Evolutionary conservation across 2,888 invertebrate species (phyloP).

Genomic region (Stenichneumon culpator): DNA sequence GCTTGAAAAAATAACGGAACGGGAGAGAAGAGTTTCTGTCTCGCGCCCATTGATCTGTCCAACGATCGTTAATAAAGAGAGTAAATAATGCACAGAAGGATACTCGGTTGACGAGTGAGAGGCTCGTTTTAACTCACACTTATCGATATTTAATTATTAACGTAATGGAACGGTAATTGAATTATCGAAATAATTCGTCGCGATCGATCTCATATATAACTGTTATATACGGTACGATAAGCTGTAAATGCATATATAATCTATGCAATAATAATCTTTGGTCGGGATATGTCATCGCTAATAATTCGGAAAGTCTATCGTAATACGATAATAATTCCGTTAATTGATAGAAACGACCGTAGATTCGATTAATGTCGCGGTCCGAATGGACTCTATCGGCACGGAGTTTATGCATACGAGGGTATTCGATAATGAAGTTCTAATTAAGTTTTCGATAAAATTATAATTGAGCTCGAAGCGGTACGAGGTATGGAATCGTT

Average conservation of each 20-base stretch:
- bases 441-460: too few relatives aligned
- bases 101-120: not conserved
- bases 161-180: slow-evolving; percentile 16
- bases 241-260: not conserved
- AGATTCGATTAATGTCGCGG: not conserved
- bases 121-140: slow-evolving; percentile 23
- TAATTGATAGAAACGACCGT: not conserved
- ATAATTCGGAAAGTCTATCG: not conserved
- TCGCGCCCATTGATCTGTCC: not conserved
- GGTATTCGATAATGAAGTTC: too few relatives aligned
- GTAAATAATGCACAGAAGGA: not conserved
- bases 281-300: not conserved
- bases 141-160: slow-evolving; percentile 14
- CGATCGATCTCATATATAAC: not conserved
- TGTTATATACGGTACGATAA: too few relatives aligned
- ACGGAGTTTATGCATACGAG: too few relatives aligned
- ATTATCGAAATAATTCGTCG: slow-evolving; percentile 28
- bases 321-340: slow-evolving; percentile 5
- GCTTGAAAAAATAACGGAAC: slow-evolving; percentile 5
- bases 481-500: not conserved
- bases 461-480: too few relatives aligned
- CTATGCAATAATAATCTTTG: not conserved
- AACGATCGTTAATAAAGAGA: not conserved
- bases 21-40: not conserved
- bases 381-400: too few relatives aligned